Percentiles rank a stretch among this genome's conserved stretches.
Evolutionary conservation across 2,888 invertebrate species (phyloP).

Genomic region (Agonopterix alstromeriana): DNA sequence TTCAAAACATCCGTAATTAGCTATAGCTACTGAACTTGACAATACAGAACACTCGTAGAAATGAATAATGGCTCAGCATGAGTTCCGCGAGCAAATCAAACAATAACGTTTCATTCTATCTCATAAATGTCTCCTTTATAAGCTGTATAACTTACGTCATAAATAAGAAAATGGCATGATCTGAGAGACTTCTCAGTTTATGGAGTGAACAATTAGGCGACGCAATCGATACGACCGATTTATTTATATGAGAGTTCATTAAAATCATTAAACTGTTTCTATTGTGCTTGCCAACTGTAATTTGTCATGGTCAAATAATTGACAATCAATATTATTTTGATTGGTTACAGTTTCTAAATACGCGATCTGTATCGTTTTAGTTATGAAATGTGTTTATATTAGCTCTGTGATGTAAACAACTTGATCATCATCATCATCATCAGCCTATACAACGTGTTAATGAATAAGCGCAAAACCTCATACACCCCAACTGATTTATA

Average conservation of each 20-base stretch:
- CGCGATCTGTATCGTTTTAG: neutral
- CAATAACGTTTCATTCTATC: no score
- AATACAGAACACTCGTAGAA: neutral
- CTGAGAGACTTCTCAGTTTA: no score
- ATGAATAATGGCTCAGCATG: neutral
- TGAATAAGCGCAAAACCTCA: no score
- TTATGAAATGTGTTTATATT: neutral
- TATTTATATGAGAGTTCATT: constrained; percentile 4
- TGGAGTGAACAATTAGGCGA: neutral
- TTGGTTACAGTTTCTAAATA: constrained; percentile 3
- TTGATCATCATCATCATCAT: no score
- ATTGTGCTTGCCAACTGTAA: constrained; percentile 10
- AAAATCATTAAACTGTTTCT: constrained; percentile 10
- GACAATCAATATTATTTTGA: constrained; percentile 6
- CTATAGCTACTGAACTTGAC: neutral
- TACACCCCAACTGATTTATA: no score
- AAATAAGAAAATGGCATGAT: no score
- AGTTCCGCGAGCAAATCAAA: neutral
- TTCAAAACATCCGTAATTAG: no score
- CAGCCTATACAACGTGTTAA: no score
- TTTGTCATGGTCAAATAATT: constrained; percentile 9
- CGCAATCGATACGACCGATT: neutral
- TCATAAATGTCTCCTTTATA: no score
- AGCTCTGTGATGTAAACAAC: no score
- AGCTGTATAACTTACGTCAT: no score